These are phyloP conservation scores for Mastigias papua DNA, from an alignment of 30 jellyfish, hydroid and myxozoan species.

Conservation along the genomic window DNA sequence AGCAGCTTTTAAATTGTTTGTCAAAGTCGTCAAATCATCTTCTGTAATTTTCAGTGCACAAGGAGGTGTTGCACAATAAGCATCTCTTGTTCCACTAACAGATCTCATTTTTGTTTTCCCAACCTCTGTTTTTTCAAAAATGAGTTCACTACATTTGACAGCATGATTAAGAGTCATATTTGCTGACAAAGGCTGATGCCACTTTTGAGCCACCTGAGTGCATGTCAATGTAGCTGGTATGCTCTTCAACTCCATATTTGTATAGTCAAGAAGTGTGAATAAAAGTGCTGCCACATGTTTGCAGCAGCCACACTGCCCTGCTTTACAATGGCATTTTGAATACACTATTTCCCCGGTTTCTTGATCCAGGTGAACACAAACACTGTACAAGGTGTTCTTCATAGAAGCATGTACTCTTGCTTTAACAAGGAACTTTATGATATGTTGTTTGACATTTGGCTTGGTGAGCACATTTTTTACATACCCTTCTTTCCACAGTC, in stretches of 20 bases:
- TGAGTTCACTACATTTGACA: not conserved
- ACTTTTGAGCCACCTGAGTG: conserved; percentile 60
- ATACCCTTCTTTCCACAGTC: conserved; percentile 44
- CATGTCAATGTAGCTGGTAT: conserved; percentile 51
- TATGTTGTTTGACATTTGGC: conserved; percentile 4
- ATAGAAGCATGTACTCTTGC: conserved; percentile 62
- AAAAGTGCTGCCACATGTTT: conserved; percentile 69
- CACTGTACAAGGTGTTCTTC: conserved; percentile 20
- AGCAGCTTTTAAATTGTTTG: conserved; percentile 1
- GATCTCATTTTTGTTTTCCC: conserved; percentile 10
- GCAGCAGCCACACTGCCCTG: conserved; percentile 79
- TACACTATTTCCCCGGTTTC: conserved; percentile 14
- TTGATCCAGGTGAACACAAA: conserved; percentile 31
- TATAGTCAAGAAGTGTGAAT: conserved; percentile 21
- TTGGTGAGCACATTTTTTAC: conserved; percentile 29
- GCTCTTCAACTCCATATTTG: conserved; percentile 16
- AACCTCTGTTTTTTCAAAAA: conserved; percentile 4
- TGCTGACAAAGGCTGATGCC: conserved; percentile 37
- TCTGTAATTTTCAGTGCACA: conserved; percentile 5
- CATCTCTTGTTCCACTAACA: not conserved
- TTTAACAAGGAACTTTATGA: conserved; percentile 36
- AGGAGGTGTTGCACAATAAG: conserved; percentile 17
- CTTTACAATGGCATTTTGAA: conserved; percentile 60
- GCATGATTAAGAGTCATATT: conserved; percentile 12
- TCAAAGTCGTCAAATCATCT: not conserved